Evolutionary conservation across 1,140 invertebrate genomes (phyloP), one percentile per base, ranked within the genome.

Genomic region (Scaptomyza montana): DNA sequence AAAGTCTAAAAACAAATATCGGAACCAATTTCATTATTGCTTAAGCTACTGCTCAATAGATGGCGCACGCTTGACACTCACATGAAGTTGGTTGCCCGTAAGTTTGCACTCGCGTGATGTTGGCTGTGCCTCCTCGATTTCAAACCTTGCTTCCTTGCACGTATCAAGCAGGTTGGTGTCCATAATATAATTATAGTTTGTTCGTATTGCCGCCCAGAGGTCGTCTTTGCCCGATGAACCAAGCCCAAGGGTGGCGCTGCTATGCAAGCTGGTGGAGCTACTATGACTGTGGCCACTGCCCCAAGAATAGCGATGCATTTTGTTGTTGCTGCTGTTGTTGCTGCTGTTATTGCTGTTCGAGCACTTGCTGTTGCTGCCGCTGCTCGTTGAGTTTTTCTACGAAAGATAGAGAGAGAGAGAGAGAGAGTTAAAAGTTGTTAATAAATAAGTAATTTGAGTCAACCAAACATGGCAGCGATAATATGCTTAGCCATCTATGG

Each of bases 131-230:
- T 73, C 84, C 78, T 92, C 91, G 49, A 92, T 80, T 56, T 92
- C 91, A 68, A 78, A 85, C 16, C 89, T 69, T 3, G 91, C 89
- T 77, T 92, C 96, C 92, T 95, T 95, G 93, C 97, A 98, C 74
- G 95, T 95, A 89, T 98, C 97, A 68, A 98, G 96, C 64, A 98
- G 95, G 89, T 97, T 96, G 91, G 96, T 97, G 92, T 98, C 97
- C 97, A 98, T 98, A 85, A 98, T 96, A 92, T 97, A 98, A 91
- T 98, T 95, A 92, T 98, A 98, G 92, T 96, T 96, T 25, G 96
- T 95, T 81, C 96, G 95, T 80, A 98, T 95, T 47, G 97, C 95
- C 73, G 96, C 96, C 97, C 97, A 98, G 81, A 98, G 96, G 89
- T 98, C 97, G 93, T 98, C 95, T 92, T 95, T 95, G 71, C 92